Base-by-base conservation (phyloP, 1,140 invertebrate genomes). In the Caenorhabditis remanei region DNA sequence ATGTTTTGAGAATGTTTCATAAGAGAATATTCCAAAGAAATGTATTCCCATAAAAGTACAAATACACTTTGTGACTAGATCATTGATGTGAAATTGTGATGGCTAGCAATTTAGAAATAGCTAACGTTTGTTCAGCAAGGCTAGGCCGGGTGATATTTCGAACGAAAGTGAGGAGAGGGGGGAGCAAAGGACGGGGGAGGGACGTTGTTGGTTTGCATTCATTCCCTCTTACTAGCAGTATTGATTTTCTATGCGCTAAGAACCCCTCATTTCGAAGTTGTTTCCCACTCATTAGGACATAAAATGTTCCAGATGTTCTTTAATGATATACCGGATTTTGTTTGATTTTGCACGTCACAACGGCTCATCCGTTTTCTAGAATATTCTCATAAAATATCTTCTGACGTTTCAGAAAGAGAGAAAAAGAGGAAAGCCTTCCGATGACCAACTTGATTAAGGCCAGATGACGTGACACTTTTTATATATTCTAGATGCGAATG, bases 151-250 rank as follows among this genome's bases (percentile, higher is more conserved):
- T 50, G 71, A 79, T 79, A 79, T 79, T 71, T 71, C 65, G 14
- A 65, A 46, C 41, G 40, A 50, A 79, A 67, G 9, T 19, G 40
- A 40, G 9, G n/a, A n/a, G 19, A 19, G 32, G 71, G 46, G 46
- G 46, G 71, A 40, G 71, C 56, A 58, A 16, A 63, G 61, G 24
- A 63, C 5, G 71, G 46, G 16, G 71, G 46, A 3, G 43, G 71
- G 71, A 79, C 43, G 71, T 50, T 48, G 71, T 79, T 46, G 65
- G 65, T 46, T 71, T 71, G 65, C 40, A 71, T 71, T 43, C 65
- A 71, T 71, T 71, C 41, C 61, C 65, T 71, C 65, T 71, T 79
- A 53, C 71, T 79, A 79, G 71, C 71, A 79, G 46, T 79, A 79
- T 79, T 79, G 71, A 79, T 79, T 79, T 79, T 79, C n/a, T 40